phyloP scores from a whole-genome alignment of 2,113 vertebrate species.

The Hirundichthys speculiger region DNA sequence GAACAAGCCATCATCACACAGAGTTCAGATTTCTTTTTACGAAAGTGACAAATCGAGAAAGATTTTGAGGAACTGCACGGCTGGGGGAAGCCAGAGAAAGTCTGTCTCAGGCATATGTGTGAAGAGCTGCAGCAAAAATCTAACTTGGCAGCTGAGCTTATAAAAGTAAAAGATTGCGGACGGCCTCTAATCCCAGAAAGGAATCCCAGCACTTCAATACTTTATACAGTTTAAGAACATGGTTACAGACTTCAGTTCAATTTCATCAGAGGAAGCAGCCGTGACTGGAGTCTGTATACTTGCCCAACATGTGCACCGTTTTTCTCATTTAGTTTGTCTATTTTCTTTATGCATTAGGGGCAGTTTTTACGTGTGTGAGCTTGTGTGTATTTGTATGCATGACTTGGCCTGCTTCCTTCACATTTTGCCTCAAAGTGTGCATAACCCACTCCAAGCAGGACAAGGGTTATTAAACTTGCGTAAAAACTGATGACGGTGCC shows the following conservation, averaged over 20 bases:
- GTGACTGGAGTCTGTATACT: background rate
- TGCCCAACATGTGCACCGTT: background rate
- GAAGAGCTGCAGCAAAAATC: conserved; percentile 45
- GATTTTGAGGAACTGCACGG: background rate
- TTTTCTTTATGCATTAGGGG: background rate
- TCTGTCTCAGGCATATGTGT: background rate
- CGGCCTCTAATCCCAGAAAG: conserved; percentile 46
- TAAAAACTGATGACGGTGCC: conserved; percentile 66
- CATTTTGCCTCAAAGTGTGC: conserved; percentile 28
- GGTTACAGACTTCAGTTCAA: conserved; percentile 67
- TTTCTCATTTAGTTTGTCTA: background rate
- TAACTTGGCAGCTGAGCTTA: conserved; percentile 53
- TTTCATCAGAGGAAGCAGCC: conserved; percentile 47
- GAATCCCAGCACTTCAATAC: conserved; percentile 59
- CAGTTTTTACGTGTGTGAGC: background rate
- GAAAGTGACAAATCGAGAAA: background rate
- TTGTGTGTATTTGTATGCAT: conserved; percentile 17
- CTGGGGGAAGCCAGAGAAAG: background rate
- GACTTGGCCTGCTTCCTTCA: background rate
- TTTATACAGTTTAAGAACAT: conserved; percentile 71
- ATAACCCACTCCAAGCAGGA: conserved; percentile 20
- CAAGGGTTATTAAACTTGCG: conserved; percentile 50
- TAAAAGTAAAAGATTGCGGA: conserved; percentile 47
- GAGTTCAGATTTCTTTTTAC: background rate
- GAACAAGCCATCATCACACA: background rate